Evolutionary conservation across 1,140 invertebrate species (phyloP).

Genomic region (Drosophila bocki): DNA sequence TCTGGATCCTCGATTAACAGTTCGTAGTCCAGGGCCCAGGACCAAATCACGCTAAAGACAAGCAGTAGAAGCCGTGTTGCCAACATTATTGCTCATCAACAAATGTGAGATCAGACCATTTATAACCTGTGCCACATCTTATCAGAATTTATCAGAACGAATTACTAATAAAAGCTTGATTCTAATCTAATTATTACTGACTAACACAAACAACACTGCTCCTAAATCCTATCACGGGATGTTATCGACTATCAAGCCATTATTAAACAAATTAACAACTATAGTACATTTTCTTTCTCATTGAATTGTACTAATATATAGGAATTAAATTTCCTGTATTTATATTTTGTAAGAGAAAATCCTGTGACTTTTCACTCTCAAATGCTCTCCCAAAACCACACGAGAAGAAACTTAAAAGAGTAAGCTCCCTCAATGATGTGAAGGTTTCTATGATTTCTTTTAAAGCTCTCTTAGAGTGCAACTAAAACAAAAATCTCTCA

Average conservation of each 20-base stretch:
- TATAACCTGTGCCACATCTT: background rate
- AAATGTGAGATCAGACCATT: background rate
- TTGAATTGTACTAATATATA: background rate
- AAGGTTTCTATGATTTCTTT: background rate
- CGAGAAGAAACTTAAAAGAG: background rate
- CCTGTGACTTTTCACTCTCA: too few relatives aligned
- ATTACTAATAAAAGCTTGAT: background rate
- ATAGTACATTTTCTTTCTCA: background rate
- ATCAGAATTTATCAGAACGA: background rate
- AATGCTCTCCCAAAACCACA: background rate
- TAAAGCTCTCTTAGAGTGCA: background rate
- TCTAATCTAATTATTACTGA: background rate
- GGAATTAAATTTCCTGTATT: background rate
- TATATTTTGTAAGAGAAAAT: too few relatives aligned
- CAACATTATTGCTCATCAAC: slow-evolving; percentile 29
- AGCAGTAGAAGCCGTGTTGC: slow-evolving; percentile 20
- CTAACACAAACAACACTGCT: background rate
- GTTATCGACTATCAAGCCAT: background rate
- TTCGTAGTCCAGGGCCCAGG: slow-evolving; percentile 37
- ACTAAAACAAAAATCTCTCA: background rate
- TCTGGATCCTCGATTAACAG: slow-evolving; percentile 59
- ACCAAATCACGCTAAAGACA: background rate
- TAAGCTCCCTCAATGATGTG: too few relatives aligned
- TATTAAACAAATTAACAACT: background rate
- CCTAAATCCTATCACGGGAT: background rate